Conservation (phyloP, 2,113 vertebrate species). For the Tetrax tetrax region DNA sequence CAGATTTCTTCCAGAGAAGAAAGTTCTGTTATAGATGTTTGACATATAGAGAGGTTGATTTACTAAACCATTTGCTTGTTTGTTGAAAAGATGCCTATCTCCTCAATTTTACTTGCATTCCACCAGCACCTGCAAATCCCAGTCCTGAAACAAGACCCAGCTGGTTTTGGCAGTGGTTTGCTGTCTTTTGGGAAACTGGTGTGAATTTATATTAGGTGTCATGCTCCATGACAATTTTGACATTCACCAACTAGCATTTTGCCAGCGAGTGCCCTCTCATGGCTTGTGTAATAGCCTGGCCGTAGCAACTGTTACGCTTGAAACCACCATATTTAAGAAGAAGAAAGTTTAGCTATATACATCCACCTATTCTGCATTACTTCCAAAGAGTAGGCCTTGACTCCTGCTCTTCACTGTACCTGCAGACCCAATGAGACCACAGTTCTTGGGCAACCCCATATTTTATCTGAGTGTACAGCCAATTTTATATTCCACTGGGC, state of each 20-base stretch:
- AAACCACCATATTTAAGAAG: accelerated
- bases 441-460: accelerated
- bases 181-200: neutral
- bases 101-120: neutral
- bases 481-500: neutral
- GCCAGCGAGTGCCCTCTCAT: neutral
- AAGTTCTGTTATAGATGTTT: neutral
- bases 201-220: neutral
- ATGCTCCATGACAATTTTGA: neutral
- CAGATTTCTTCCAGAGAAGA: neutral
- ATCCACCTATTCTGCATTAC: too few relatives aligned
- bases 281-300: neutral
- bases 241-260: neutral
- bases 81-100: neutral
- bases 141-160: neutral
- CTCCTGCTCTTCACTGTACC: neutral
- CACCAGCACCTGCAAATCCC: neutral
- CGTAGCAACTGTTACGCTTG: neutral
- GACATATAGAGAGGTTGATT: neutral
- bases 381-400: neutral
- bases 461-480: neutral
- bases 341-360: neutral
- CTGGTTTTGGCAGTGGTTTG: neutral
- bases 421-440: accelerated
- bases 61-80: neutral